Evolutionary conservation across 2,888 invertebrate genomes (phyloP), one percentile per base, ranked within the genome.

Genomic region (Diaperis boleti): DNA sequence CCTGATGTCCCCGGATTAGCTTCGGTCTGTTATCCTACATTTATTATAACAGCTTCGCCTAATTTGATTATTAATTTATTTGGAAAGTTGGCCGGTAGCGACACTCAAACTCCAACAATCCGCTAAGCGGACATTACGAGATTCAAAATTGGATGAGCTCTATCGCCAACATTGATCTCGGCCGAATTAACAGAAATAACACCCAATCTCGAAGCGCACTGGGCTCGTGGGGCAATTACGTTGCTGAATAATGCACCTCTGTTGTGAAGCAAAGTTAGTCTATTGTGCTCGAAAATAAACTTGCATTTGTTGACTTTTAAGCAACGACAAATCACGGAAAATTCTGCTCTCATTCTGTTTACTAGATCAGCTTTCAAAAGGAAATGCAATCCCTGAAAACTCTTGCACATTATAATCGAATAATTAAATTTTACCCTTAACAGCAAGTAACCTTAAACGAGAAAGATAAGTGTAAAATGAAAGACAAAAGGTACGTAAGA

Each of bases 1-100:
- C 72, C 72, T 71, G 72, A 72, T 70, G 70, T 63, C 66, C 61
- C 52, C 47, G 59, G 67, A 67, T 69, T 69, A 67, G 56, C 50
- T 49, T 10, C 60, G 39, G 39, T 45, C 50, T 20, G 47, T 33
- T 54, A 63, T 63, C 59, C 61, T 35, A 55, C 62, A 67, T 64
- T 67, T 61, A 64, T 66, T 64, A 67, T 56, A 64, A 52, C 59
- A 64, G 64, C 62, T 62, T 66, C 41, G 39, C 59, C 61, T 64
- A 64, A 68, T 68, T 68, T 66, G 54, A 64, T 66, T 68, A 66
- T 59, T 62, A 66, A 64, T 66, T 68, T 68, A 66, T 66, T 66
- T 59, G 62, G 39, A 63, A 67, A 67, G 67, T 65, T 67, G 22
- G 29, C 41, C 20, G 49, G 31, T 29, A 49, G 41, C 41, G 59